A percentile compares a stretch with the other conserved stretches of the same genome.
phyloP scores from a whole-genome alignment of 92 coral and sea anemone species.

The Epizoanthus stellaris region DNA sequence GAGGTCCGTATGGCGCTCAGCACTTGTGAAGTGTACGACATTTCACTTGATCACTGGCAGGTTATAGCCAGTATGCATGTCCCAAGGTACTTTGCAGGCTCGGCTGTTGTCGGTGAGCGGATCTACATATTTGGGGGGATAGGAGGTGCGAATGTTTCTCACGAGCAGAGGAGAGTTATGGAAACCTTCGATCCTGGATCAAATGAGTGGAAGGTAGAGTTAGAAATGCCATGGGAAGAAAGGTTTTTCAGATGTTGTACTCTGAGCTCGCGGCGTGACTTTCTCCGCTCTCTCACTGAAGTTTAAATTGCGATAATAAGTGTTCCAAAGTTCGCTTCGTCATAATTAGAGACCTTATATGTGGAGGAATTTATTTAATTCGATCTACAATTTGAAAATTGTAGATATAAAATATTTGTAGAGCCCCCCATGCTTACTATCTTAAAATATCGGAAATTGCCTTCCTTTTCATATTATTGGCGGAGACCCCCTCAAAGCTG shows the following conservation, averaged over 20 bases:
- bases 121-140: constrained; percentile 91
- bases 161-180: constrained; percentile 47
- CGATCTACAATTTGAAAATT: too few relatives aligned
- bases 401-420: too few relatives aligned
- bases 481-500: too few relatives aligned
- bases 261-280: constrained; percentile 33
- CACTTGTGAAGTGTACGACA: constrained; percentile 79
- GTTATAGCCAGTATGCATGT: constrained; percentile 79
- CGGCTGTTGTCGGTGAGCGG: constrained; percentile 72
- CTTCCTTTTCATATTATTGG: too few relatives aligned
- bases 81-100: constrained; percentile 88
- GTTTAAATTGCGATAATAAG: neutral
- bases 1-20: constrained; percentile 75
- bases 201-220: constrained; percentile 57
- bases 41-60: constrained; percentile 78
- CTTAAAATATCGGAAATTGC: too few relatives aligned
- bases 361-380: too few relatives aligned
- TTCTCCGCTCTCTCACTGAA: constrained; percentile 15
- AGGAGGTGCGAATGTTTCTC: constrained; percentile 69
- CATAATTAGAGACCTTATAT: too few relatives aligned
- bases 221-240: constrained; percentile 79
- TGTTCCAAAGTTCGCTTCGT: neutral
- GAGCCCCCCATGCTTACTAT: too few relatives aligned
- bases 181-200: constrained; percentile 58
- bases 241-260: constrained; percentile 66